phyloP scores from a whole-genome alignment of 2,888 invertebrate species.

The Orchesellides sinensis region DNA sequence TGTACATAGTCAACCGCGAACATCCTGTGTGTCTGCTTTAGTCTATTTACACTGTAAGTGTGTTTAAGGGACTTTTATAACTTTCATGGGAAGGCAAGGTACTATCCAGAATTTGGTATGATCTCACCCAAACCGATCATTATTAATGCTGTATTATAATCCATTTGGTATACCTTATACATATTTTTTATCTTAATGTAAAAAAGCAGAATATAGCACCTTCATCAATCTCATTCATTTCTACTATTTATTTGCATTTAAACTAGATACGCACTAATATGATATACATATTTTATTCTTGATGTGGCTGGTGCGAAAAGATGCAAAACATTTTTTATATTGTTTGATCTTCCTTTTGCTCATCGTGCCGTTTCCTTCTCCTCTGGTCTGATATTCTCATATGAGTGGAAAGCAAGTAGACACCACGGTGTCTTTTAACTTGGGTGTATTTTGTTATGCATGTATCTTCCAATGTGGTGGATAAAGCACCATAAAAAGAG shows the following conservation, averaged over 20 bases:
- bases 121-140: too few relatives aligned
- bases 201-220: neutral
- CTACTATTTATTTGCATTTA: neutral
- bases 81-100: too few relatives aligned
- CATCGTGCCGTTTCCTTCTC: neutral
- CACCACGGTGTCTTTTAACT: constrained; percentile 10
- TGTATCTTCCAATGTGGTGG: neutral
- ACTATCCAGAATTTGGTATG: too few relatives aligned
- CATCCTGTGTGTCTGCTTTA: too few relatives aligned
- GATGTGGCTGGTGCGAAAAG: neutral
- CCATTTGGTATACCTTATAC: too few relatives aligned
- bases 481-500: neutral
- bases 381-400: neutral
- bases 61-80: too few relatives aligned
- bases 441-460: neutral
- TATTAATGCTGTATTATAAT: too few relatives aligned
- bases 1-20: neutral
- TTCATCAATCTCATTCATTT: neutral
- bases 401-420: constrained; percentile 20
- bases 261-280: neutral
- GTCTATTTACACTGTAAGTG: too few relatives aligned
- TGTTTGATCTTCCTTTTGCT: neutral
- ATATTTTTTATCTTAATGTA: constrained; percentile 1
- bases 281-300: neutral
- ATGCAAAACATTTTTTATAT: neutral